These are phyloP conservation scores for Pachyrhynchus sulphureomaculatus DNA, from an alignment of 1,140 invertebrate species.

Conservation along the genomic window DNA sequence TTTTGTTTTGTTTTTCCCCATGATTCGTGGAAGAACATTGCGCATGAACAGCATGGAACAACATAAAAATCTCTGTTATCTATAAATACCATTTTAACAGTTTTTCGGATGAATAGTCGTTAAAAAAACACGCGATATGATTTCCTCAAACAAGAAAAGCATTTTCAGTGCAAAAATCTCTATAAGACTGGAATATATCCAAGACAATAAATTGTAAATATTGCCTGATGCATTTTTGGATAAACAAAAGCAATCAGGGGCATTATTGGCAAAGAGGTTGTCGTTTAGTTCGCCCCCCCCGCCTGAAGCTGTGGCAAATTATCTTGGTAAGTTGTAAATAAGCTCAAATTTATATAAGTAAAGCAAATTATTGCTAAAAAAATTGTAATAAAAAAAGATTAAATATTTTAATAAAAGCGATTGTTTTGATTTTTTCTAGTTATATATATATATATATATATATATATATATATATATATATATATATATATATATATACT, in stretches of 20 bases:
- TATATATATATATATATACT: no score
- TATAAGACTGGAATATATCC: background rate
- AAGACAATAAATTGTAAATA: conserved; percentile 5
- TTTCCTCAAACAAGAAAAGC: background rate
- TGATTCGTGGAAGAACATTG: background rate
- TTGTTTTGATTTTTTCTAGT: no score
- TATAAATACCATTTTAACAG: no score
- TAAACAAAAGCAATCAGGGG: conserved; percentile 28
- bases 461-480: no score
- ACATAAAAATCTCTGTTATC: no score
- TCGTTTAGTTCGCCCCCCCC: conserved; percentile 23
- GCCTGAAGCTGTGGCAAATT: conserved; percentile 23
- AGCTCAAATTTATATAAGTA: no score
- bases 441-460: no score
- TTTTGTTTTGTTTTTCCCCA: background rate
- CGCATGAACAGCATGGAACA: background rate
- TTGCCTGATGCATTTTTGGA: conserved; percentile 30
- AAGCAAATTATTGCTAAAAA: no score
- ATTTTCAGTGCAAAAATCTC: background rate
- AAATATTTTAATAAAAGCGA: no score
- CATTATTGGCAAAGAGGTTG: conserved; percentile 26
- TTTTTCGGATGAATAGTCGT: no score
- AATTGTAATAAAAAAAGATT: no score
- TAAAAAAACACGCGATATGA: no score
- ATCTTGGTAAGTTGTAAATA: conserved; percentile 13